Conservation (phyloP, 2,888 invertebrate species). For the Cordilura impudica region DNA sequence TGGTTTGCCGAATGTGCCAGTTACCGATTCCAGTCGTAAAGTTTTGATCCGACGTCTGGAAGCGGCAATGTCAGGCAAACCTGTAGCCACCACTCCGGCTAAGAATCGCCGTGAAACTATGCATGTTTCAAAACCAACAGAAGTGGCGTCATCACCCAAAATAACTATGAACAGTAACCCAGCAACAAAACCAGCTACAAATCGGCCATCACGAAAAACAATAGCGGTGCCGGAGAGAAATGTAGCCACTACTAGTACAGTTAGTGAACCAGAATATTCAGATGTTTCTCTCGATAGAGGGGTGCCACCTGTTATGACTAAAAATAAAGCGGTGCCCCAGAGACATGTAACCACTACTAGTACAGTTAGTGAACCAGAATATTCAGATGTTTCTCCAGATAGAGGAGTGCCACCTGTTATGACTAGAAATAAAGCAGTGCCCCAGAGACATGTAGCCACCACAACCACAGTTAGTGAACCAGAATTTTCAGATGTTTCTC, state of each 20-base stretch:
- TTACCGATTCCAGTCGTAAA: slow-evolving; percentile 74
- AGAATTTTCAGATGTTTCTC: no score
- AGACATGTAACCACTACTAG: slow-evolving; percentile 45
- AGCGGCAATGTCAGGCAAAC: slow-evolving; percentile 67
- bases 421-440: no score
- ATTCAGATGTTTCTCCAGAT: slow-evolving; percentile 58
- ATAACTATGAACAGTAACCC: slow-evolving; percentile 48
- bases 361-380: slow-evolving; percentile 55
- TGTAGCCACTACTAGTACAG: slow-evolving; percentile 47
- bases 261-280: slow-evolving; percentile 56
- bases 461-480: no score
- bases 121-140: slow-evolving; percentile 63
- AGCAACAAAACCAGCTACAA: slow-evolving; percentile 25
- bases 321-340: no score
- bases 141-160: slow-evolving; percentile 62
- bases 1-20: slow-evolving; percentile 75
- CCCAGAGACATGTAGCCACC: no score
- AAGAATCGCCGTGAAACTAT: slow-evolving; percentile 72
- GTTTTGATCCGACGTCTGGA: slow-evolving; percentile 71
- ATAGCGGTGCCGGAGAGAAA: slow-evolving; percentile 64
- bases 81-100: slow-evolving; percentile 55
- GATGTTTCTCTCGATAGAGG: slow-evolving; percentile 55
- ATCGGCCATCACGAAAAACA: slow-evolving; percentile 66
- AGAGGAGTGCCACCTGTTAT: slow-evolving; percentile 25
- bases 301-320: no score